These are phyloP conservation scores for Ciconia boyciana DNA, from an alignment of 2,113 vertebrate species.

Conservation along the genomic window DNA sequence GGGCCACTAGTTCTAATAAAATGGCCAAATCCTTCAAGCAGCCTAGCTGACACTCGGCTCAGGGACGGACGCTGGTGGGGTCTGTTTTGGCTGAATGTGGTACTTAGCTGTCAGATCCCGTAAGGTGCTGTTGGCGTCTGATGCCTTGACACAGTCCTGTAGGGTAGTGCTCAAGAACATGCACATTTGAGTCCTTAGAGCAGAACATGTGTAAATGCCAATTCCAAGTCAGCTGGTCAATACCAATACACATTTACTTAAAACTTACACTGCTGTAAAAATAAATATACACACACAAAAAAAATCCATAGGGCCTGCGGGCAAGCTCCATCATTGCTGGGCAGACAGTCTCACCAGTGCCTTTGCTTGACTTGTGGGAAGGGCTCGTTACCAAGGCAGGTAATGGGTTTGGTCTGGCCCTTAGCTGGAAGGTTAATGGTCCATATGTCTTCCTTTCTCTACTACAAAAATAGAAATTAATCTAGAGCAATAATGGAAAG, in stretches of 20 bases:
- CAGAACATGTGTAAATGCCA: neutral
- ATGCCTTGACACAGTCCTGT: neutral
- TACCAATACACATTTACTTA: neutral
- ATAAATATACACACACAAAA: neutral
- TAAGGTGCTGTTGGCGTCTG: fast-evolving
- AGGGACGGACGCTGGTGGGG: neutral
- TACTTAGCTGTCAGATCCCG: neutral
- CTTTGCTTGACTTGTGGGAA: neutral
- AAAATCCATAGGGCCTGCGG: neutral
- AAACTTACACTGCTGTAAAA: neutral
- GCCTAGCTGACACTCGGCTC: neutral
- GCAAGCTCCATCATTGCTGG: neutral
- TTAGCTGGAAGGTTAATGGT: neutral
- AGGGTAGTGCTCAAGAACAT: neutral
- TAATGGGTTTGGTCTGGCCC: neutral
- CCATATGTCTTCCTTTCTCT: neutral
- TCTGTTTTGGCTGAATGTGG: neutral
- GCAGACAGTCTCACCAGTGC: neutral
- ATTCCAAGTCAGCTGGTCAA: neutral
- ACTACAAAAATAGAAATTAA: neutral
- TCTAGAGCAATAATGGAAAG: neutral
- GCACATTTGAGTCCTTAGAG: neutral
- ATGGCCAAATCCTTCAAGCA: neutral
- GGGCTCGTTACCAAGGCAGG: neutral
- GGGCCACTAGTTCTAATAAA: neutral